These are phyloP conservation scores for Nephrotoma flavescens DNA, from an alignment of 2,888 invertebrate genomes.

Conservation along the genomic window DNA sequence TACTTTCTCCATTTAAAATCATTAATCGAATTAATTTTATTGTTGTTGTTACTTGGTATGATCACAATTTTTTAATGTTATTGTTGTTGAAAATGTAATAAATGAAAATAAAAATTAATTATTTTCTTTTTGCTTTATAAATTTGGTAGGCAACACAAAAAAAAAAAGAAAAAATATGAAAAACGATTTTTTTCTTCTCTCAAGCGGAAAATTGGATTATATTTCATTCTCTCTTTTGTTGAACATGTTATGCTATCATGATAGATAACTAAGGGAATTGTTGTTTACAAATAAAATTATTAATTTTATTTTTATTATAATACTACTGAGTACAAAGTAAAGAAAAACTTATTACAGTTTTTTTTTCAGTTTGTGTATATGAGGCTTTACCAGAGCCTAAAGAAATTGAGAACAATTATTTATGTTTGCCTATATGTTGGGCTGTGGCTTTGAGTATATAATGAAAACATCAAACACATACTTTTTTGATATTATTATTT, in stretches of 20 bases:
- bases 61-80: background rate
- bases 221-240: background rate
- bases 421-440: background rate
- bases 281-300: background rate
- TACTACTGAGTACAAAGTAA: background rate
- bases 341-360: background rate
- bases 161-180: background rate
- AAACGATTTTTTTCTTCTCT: background rate
- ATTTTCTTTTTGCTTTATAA: background rate
- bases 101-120: background rate
- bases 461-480: background rate
- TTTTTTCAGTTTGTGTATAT: background rate
- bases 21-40: background rate
- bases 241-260: background rate
- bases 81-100: background rate
- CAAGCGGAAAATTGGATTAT: background rate
- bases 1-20: background rate
- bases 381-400: background rate
- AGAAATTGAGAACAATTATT: background rate
- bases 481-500: background rate
- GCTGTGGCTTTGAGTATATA: background rate
- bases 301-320: background rate
- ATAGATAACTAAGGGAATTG: background rate
- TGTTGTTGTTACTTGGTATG: background rate
- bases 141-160: background rate